Base-by-base conservation (phyloP, 2,113 vertebrate species). In the Scalopus aquaticus region DNA sequence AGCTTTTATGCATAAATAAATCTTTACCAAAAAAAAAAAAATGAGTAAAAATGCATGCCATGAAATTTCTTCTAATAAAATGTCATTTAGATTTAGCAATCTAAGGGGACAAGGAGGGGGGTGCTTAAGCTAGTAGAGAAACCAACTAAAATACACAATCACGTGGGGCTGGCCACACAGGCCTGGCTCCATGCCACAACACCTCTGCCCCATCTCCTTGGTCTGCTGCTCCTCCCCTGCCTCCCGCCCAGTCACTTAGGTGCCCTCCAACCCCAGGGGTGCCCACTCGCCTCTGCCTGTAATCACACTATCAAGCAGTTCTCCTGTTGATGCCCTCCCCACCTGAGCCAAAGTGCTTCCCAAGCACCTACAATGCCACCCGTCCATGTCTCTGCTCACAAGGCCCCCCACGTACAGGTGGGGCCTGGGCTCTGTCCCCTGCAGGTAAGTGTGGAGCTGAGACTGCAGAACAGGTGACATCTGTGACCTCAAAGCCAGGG, bases 1-100 rank as follows among this genome's bases (percentile, higher is more conserved):
- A n/a, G n/a, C n/a, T n/a, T n/a, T n/a, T n/a, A n/a, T n/a, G n/a
- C n/a, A n/a, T n/a, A n/a, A n/a, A n/a, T n/a, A n/a, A n/a, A n/a
- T n/a, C n/a, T n/a, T 12, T 19, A n/a, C n/a, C n/a, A n/a, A n/a
- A n/a, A n/a, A n/a, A n/a, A 79, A 90, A 90, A n/a, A 81, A 79
- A 76, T 9, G 79, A 49, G 62, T 56, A 81, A 90, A 86, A 92
- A 90, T 5, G 32, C 56, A 51, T 0, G 19, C 17, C 35, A 24
- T 7, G 37, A 62, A 6, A 46, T 49, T 78, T 62, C 64, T 89
- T 42, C 81, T 49, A 88, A 93, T 81, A 82, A 90, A 69, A 87
- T 30, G 19, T 37, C 42, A 30, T 51, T 86, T 81, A 26, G 15
- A 93, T 92, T 76, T 46, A 70, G n/a, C 88, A 91, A 65, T 20